Base-by-base conservation (phyloP, 2,113 vertebrate species). In the Peromyscus leucopus region DNA sequence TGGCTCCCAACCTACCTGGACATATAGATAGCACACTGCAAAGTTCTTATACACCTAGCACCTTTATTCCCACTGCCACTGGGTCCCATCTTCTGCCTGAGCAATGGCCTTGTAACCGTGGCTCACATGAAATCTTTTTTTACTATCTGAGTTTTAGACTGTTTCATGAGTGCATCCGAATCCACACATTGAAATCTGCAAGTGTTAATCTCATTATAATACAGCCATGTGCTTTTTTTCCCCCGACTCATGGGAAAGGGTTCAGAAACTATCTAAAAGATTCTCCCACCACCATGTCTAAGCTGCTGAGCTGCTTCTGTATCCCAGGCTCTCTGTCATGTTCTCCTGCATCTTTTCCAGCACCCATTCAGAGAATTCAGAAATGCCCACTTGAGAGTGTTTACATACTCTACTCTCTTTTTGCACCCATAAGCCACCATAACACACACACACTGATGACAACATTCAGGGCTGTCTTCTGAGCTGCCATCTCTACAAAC, bases 101-200 rank as follows among this genome's bases (percentile, higher is more conserved):
- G 90, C 72, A 4, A 83, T 2, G 9, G 17, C 7, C 33, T 92
- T 57, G 11, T 24, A 75, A 72, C n/a, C 39, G 8, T 36, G 85
- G 72, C 59, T 36, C 33, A 61, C 15, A 48, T 48, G 46, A 7
- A 48, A 48, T 48, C 7, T 48, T 48, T 42, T 42, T 15, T 57
- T 61, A 31, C 74, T 51, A 39, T 19, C 13, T n/a, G 17, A 7
- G 7, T 39, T 93, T 89, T 59, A 87, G 83, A 55, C 15, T 69
- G n/a, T 72, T 89, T 84, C 59, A 46, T 21, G 17, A 76, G 59
- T 11, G 65, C n/a, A 55, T 57, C 24, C 1, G 42, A 91, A 88
- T 69, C n/a, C 89, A 95, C 31, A 80, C 39, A 36, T 16, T 97
- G 67, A 78, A 71, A 92, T 39, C 21, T 24, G 39, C 28, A 82